phyloP scores from a whole-genome alignment of 2,888 invertebrate species.

The Drepana falcataria region DNA sequence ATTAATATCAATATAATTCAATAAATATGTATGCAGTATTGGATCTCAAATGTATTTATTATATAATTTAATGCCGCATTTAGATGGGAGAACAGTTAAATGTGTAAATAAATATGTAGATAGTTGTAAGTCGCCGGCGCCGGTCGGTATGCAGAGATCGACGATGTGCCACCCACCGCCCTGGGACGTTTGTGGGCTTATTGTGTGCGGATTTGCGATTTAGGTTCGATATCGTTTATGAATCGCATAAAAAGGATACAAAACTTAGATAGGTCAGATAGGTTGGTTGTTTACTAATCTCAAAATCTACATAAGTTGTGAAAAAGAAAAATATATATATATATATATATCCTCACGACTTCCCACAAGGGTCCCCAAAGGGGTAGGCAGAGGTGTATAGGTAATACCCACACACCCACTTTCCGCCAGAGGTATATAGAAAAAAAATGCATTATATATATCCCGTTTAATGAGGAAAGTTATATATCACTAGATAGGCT shows the following conservation, averaged over 20 bases:
- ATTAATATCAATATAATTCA: background rate
- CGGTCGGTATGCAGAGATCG: constrained; percentile 36
- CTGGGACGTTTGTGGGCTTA: constrained; percentile 7
- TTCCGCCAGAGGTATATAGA: too few species aligned
- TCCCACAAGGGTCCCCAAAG: too few species aligned
- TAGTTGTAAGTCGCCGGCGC: constrained; percentile 21
- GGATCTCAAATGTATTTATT: background rate
- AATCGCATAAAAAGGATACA: constrained; percentile 19
- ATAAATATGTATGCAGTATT: background rate
- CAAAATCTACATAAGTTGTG: too few species aligned
- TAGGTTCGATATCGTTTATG: background rate
- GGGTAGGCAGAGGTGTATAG: too few species aligned
- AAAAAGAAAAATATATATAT: too few species aligned
- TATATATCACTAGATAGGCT: too few species aligned
- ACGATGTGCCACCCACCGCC: constrained; percentile 36
- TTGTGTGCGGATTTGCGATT: background rate
- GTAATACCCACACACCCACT: too few species aligned
- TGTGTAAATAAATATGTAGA: constrained; percentile 1
- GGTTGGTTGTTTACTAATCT: too few species aligned
- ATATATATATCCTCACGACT: too few species aligned
- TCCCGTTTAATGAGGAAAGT: too few species aligned
- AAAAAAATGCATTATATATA: too few species aligned
- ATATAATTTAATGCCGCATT: background rate
- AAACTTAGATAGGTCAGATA: too few species aligned
- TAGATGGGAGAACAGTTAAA: background rate